Evolutionary conservation across 2,113 vertebrate species (phyloP), one percentile per base, ranked within the genome.

Genomic region (Xyrauchen texanus): DNA sequence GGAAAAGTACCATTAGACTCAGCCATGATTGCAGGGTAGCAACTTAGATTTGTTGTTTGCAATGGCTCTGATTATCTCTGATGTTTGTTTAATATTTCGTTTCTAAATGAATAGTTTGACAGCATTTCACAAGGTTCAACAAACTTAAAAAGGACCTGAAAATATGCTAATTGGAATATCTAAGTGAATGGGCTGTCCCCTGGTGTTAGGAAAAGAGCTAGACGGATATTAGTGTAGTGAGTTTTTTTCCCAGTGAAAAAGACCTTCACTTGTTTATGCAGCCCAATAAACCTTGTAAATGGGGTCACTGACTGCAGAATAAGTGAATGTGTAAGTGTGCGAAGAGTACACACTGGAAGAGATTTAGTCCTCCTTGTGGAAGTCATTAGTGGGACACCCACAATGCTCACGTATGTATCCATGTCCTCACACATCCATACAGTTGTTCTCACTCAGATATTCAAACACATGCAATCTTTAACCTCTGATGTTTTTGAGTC

Each of bases 81-180:
- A 34, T 5, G n/a, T 53, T 76, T 9, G 49, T 76, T 52, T 12
- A 65, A 76, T 65, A 52, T 65, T 51, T 21, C 11, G 34, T 65
- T 76, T 45, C 11, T 4, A 76, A 76, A 47, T 53, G 34, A 65
- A 21, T 21, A 65, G 21, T 72, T 71, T 79, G 21, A 79, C 67
- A 61, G 42, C 58, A 58, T 66, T 73, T 74, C 45, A 21, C 51
- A 46, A 16, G 42, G 67, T 80, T 72, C 46, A 74, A 49, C 11
- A 52, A 64, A 74, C 57, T 44, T 75, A 78, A 78, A 78, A 68
- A 84, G 34, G 64, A 60, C 47, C 34, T 61, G 76, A 78, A 65
- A 81, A 73, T 67, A 81, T 79, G 60, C 52, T 84, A 79, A 81
- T 84, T 81, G 66, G 76, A 72, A 81, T 64, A 81, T 84, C 80